Evolutionary conservation across 2,797 vertebrate species (phyloP), one percentile per base, ranked within the genome.

Genomic region (Melopsittacus undulatus): DNA sequence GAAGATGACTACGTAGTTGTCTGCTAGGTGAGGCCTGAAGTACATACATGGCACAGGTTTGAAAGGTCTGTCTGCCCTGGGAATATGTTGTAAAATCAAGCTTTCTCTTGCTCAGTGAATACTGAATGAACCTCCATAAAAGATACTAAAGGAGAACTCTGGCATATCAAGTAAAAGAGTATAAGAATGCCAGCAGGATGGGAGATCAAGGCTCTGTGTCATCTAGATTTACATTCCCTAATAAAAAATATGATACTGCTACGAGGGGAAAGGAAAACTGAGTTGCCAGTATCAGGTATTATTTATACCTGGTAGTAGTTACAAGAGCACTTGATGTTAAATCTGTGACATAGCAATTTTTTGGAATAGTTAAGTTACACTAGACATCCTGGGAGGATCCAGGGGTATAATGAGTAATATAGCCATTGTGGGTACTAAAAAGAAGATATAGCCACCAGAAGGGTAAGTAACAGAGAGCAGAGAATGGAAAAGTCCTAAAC

Each of bases 241-340:
- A 85, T 94, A 85, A 94, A 94, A 94, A 94, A 38, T 86, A 67
- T 85, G 87, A 64, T 81, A 91, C 27, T 56, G 90, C 51, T 93
- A 7, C 27, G 21, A 93, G 62, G 19, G 72, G 67, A 90, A 89
- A 87, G 32, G 24, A 93, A 89, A 93, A 86, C 52, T 61, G 29
- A 62, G 27, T 67, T 93, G 59, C 30, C 46, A 56, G 10, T 51
- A 82, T 87, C 43, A 73, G 40, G n/a, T 77, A 42, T 79, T 63
- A 93, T 87, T 90, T 95, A 84, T 52, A 73, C 15, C 49, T 4
- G 11, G 27, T 1, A 0, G 10, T 48, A 67, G 56, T 79, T 73
- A 82, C 24, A 89, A 56, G 56, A 90, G 75, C 1, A 1, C 13
- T 49, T 89, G 48, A 34, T 9, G 13, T 66, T 77, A 62, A 68